Percentiles rank a stretch among this genome's conserved stretches.
phyloP scores from a whole-genome alignment of 92 coral and sea anemone genomes.

The Chrysogorgia sp. region DNA sequence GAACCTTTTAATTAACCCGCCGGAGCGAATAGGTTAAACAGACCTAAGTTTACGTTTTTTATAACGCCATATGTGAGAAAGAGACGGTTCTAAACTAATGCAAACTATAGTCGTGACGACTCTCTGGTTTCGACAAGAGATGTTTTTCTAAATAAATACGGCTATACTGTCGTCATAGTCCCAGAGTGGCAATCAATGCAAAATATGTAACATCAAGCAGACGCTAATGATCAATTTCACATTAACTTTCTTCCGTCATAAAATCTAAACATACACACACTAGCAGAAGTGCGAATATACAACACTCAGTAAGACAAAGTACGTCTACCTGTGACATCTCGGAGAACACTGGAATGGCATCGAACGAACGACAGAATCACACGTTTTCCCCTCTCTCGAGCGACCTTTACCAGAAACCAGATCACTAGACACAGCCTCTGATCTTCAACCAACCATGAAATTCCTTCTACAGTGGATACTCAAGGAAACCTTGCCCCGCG shows the following conservation, averaged over 20 bases:
- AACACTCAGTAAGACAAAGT: conserved; percentile 26
- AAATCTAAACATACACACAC: conserved; percentile 3
- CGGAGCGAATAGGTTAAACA: too few species aligned
- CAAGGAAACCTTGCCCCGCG: not conserved
- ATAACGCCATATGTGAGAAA: too few species aligned
- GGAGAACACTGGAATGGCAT: conserved; percentile 6
- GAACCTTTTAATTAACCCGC: too few species aligned
- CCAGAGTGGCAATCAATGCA: conserved; percentile 1
- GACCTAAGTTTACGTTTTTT: too few species aligned
- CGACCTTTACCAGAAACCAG: not conserved
- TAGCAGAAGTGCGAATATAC: not conserved
- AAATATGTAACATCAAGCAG: conserved; percentile 14
- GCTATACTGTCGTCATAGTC: not conserved
- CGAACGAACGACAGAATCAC: not conserved
- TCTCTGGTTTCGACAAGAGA: not conserved
- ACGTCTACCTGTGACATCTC: conserved; percentile 33
- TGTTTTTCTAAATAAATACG: conserved; percentile 14
- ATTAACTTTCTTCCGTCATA: not conserved
- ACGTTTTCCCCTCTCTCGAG: not conserved
- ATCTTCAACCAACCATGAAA: conserved; percentile 31
- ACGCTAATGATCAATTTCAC: conserved; percentile 7
- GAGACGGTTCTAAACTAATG: not conserved
- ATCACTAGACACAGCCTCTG: not conserved
- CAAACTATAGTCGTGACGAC: not conserved
- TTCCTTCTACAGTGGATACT: not conserved